A percentile compares a stretch with the other conserved stretches of the same genome.
These are phyloP conservation scores for Sebastes elongatus DNA, from an alignment of 2,797 vertebrate species.

Conservation along the genomic window DNA sequence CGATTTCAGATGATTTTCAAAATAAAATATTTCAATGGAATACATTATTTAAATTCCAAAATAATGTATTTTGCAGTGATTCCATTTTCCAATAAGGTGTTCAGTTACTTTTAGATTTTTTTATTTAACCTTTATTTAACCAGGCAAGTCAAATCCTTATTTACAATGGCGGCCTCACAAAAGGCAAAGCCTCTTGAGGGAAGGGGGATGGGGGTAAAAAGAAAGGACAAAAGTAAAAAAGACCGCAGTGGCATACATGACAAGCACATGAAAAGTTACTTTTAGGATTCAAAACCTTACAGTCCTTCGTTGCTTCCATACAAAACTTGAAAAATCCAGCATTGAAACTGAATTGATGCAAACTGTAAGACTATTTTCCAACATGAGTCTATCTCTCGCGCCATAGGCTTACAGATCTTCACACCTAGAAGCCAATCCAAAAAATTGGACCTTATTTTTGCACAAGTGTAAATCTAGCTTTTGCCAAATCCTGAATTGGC, in stretches of 20 bases:
- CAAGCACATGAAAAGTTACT: too few species aligned
- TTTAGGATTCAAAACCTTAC: neutral
- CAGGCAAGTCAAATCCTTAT: too few species aligned
- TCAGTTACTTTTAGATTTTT: too few species aligned
- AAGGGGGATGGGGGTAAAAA: too few species aligned
- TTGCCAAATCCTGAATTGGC: conserved; percentile 38
- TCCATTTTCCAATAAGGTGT: neutral
- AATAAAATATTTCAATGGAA: neutral
- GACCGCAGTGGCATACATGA: too few species aligned
- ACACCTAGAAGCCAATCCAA: neutral
- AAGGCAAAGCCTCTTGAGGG: too few species aligned
- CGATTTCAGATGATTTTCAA: neutral
- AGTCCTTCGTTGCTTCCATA: neutral
- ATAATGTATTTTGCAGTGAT: neutral
- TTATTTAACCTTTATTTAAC: too few species aligned
- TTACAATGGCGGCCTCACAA: too few species aligned
- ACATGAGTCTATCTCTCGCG: neutral
- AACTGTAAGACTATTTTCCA: neutral
- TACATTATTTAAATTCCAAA: neutral
- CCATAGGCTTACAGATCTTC: conserved; percentile 1
- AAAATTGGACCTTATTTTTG: neutral
- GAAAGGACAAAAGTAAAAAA: too few species aligned
- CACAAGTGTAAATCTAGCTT: conserved; percentile 19
- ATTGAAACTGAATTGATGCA: neutral
- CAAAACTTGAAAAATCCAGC: neutral